Base-by-base conservation (phyloP, 2,888 invertebrate genomes). In the Chesias legatella region DNA sequence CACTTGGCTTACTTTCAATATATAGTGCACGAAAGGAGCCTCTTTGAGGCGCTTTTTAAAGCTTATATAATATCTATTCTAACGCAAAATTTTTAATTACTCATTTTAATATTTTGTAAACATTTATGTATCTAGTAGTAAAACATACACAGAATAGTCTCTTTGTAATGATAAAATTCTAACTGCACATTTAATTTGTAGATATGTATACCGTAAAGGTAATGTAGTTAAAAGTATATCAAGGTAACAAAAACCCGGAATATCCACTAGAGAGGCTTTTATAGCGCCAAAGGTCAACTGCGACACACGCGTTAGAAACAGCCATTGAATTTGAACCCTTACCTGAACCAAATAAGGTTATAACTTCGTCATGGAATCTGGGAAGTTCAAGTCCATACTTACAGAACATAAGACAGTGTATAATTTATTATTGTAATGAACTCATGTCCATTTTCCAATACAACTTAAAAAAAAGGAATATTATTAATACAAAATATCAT, bases 251-350 rank as follows among this genome's bases (percentile, higher is more conserved):
- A 38, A 32, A 39, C 22, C 39, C 23, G 37, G 30, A 13, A 27
- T 26, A 17, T 28, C 23, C 9, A 40, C 20, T 33, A 39, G 33
- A 40, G 25, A 29, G 29, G 10, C 20, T 38, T 40, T 10, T 13
- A 8, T 33, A 10, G 20, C 34, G 17, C 27, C 10, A 27, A 31
- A 41, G 41, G 26, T 41, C 34, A 41, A 35, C 23, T 24, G n/a
- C 26, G 11, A 22, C 21, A 26, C 34, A 26, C 21, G 29, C 7
- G 11, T 7, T 11, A 9, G 6, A 23, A 11, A n/a, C 11, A 8
- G 11, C 10, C 7, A 8, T 1, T 27, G 35, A 3, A 35, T 23
- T 9, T 10, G 10, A 7, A 11, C 32, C 32, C 7, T 32, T n/a
- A n/a, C n/a, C n/a, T n/a, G n/a, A n/a, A n/a, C 21, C 11, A 5